These are phyloP conservation scores for Cydia splendana DNA, from an alignment of 1,140 invertebrate genomes.

Conservation along the genomic window DNA sequence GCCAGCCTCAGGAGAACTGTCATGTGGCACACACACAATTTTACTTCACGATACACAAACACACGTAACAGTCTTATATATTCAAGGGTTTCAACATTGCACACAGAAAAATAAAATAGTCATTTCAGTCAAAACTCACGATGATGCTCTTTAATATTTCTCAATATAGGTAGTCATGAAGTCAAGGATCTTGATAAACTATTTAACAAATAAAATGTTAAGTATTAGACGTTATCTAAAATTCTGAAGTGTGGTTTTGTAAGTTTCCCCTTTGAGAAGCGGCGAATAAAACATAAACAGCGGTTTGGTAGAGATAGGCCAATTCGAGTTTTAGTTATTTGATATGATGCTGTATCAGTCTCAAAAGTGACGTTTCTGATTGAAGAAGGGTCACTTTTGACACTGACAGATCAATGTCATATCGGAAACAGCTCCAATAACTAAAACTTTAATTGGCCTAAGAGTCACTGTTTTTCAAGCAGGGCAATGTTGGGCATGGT, in stretches of 20 bases:
- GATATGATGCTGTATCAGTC: too few species aligned
- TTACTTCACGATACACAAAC: constrained; percentile 12
- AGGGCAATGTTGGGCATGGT: too few species aligned
- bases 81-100: neutral
- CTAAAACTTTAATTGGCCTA: too few species aligned
- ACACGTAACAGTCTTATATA: neutral
- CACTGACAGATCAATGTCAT: too few species aligned
- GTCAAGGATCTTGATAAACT: neutral
- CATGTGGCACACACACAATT: constrained; percentile 38
- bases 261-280: neutral
- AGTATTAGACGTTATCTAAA: neutral
- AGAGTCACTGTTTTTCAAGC: too few species aligned
- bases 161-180: neutral
- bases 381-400: too few species aligned
- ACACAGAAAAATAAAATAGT: neutral
- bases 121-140: neutral
- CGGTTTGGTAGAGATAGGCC: too few species aligned
- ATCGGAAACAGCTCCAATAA: too few species aligned
- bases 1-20: constrained; percentile 33
- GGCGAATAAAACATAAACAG: neutral
- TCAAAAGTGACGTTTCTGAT: too few species aligned
- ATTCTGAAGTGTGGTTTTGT: constrained; percentile 3
- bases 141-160: too few species aligned
- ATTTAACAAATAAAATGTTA: neutral
- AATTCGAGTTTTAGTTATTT: too few species aligned